Evolutionary conservation across 2,888 invertebrate genomes (phyloP).

Genomic region (Andrena bucephala): DNA sequence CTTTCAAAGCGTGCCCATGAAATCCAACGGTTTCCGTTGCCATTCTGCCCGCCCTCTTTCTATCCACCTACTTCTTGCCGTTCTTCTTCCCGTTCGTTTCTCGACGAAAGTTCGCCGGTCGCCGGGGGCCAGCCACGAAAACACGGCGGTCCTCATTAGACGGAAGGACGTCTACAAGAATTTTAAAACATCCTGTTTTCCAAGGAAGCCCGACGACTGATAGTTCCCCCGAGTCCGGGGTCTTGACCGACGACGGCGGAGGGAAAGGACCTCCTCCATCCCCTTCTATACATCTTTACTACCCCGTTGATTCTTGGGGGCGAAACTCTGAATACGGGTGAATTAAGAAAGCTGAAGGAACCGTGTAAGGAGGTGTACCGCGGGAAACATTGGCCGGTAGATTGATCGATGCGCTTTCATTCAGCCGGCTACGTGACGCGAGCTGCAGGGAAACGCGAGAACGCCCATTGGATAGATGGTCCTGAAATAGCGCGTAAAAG

Average conservation of each 20-base stretch:
- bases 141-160: constrained; percentile 66
- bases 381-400: constrained; percentile 8
- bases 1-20: constrained; percentile 1
- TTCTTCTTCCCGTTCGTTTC: constrained; percentile 5
- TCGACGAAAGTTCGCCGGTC: constrained; percentile 44
- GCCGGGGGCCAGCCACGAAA: constrained; percentile 50
- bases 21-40: constrained; percentile 1
- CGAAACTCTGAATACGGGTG: neutral
- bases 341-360: constrained; percentile 3
- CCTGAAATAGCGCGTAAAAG: constrained; percentile 39
- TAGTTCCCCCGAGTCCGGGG: neutral
- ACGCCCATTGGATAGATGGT: constrained; percentile 8
- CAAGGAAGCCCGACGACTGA: constrained; percentile 48
- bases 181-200: constrained; percentile 68
- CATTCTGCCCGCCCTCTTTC: constrained; percentile 17
- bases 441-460: neutral
- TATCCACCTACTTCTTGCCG: neutral
- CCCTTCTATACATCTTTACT: neutral
- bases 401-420: constrained; percentile 15
- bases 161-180: constrained; percentile 52
- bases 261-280: neutral
- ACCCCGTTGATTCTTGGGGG: neutral
- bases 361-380: neutral
- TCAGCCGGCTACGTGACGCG: neutral
- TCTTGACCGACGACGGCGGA: constrained; percentile 1